Evolutionary conservation across 2,888 invertebrate genomes (phyloP).

Genomic region (Chironomus riparius): DNA sequence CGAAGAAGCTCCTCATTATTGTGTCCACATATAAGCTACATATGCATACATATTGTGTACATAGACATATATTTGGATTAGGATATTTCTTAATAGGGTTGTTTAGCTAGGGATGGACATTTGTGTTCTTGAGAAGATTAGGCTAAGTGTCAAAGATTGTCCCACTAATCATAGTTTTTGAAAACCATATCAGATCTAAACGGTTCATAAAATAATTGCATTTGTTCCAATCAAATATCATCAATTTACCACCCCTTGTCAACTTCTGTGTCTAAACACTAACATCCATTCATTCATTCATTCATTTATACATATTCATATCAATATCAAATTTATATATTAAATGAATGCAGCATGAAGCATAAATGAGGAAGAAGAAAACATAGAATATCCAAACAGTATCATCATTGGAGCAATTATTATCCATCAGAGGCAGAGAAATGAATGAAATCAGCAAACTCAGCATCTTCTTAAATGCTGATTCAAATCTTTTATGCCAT

Average conservation of each 20-base stretch:
- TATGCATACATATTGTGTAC: background rate
- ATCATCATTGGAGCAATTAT: background rate
- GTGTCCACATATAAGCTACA: background rate
- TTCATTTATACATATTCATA: background rate
- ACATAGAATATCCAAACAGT: background rate
- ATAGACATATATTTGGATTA: background rate
- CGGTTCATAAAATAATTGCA: no score
- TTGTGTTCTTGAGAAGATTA: no score
- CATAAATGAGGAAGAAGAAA: background rate
- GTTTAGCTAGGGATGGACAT: background rate
- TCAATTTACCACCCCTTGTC: background rate
- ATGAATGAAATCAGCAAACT: slow-evolving; percentile 8
- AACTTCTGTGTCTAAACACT: background rate
- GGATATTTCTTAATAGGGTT: background rate
- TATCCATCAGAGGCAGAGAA: background rate
- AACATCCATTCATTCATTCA: background rate
- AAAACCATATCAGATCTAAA: no score
- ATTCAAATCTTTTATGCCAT: background rate
- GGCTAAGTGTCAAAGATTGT: no score
- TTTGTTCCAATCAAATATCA: no score
- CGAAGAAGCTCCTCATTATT: background rate
- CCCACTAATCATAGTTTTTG: no score
- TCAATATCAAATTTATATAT: background rate
- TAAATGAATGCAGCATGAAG: background rate
- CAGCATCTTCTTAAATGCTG: background rate